phyloP scores from a whole-genome alignment of 2,888 invertebrate species.

The Eledone cirrhosa region DNA sequence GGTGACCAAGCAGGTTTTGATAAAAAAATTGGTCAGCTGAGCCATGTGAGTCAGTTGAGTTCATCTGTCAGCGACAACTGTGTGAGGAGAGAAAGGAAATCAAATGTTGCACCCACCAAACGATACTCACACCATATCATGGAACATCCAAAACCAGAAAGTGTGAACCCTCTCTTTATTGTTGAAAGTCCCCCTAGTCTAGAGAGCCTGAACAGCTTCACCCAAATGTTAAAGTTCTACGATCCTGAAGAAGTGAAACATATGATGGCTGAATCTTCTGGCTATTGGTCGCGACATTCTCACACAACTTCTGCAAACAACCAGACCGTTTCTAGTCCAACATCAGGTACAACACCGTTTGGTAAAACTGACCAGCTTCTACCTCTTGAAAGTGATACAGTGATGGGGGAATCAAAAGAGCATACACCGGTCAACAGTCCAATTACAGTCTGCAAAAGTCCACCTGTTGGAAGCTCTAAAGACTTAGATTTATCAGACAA shows the following conservation, averaged over 20 bases:
- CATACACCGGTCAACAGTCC: constrained; percentile 13
- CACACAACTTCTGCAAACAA: constrained; percentile 32
- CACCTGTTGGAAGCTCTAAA: background rate
- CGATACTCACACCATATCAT: constrained; percentile 14
- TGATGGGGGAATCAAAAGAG: constrained; percentile 6
- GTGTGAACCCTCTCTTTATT: constrained; percentile 15
- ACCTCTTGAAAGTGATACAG: constrained; percentile 8
- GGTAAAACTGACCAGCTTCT: background rate
- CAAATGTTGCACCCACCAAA: constrained; percentile 3
- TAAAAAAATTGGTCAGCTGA: background rate
- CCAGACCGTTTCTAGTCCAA: constrained; percentile 26
- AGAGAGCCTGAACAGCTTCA: constrained; percentile 1
- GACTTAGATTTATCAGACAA: background rate
- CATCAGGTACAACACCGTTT: background rate
- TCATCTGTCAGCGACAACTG: constrained; percentile 24
- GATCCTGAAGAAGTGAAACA: constrained; percentile 22
- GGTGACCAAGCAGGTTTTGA: no score
- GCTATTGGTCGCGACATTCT: constrained; percentile 5
- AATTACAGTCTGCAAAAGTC: constrained; percentile 11
- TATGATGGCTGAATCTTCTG: constrained; percentile 22
- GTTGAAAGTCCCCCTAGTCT: constrained; percentile 20
- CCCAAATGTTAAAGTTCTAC: constrained; percentile 25
- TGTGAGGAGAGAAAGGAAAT: constrained; percentile 5
- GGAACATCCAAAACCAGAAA: constrained; percentile 3
- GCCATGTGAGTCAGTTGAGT: background rate